Conservation (phyloP, 2,797 vertebrate species). For the Lepilemur septentrionalis region DNA sequence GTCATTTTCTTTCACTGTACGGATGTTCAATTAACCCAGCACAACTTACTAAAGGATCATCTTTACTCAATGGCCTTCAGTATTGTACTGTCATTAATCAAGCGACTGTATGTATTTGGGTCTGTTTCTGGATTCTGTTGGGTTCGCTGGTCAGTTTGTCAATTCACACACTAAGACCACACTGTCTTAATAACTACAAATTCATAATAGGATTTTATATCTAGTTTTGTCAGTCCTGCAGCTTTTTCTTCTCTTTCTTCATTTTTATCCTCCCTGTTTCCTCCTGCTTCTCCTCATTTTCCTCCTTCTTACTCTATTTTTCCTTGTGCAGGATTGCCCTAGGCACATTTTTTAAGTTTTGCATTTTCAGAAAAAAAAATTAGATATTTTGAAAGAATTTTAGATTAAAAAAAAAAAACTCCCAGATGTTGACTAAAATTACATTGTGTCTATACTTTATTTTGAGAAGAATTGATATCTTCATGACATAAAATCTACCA, state of each 20-base stretch:
- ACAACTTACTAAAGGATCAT: not conserved
- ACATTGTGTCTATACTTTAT: not conserved
- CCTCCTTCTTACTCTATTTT: not conserved
- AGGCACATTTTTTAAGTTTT: not conserved
- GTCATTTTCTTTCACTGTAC: not conserved
- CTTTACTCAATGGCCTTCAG: not conserved
- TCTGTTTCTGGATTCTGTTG: not conserved
- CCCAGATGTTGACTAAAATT: not conserved
- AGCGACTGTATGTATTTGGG: not conserved
- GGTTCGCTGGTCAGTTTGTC: not conserved
- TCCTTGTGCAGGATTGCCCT: not conserved
- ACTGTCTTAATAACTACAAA: not conserved
- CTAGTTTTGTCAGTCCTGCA: not conserved
- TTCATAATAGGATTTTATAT: not conserved
- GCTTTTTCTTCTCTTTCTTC: not conserved
- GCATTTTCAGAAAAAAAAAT: not conserved
- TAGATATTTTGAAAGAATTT: not conserved
- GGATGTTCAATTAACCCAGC: not conserved
- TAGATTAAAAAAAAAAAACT: not conserved
- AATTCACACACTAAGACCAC: fast-evolving
- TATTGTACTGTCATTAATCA: not conserved
- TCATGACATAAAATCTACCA: not conserved
- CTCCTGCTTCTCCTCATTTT: not conserved
- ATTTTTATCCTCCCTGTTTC: not conserved
- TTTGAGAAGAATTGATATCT: not conserved